phyloP scores from a whole-genome alignment of 2,888 invertebrate genomes.

The Rugalucina vietnamica region DNA sequence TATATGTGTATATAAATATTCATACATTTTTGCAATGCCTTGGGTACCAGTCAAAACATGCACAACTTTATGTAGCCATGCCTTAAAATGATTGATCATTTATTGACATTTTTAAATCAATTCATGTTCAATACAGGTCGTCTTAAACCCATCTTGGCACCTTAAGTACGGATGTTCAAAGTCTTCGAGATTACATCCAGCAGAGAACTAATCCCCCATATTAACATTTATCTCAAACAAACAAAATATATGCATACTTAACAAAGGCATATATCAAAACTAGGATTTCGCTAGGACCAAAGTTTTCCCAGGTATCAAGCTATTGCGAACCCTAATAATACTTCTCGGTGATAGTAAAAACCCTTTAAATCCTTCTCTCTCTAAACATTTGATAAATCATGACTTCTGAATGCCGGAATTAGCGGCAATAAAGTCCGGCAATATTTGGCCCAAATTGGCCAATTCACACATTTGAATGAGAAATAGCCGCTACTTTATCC shows the following conservation, averaged over 20 bases:
- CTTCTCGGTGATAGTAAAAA: constrained; percentile 2
- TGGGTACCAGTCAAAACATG: background rate
- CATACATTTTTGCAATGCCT: background rate
- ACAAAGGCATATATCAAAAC: background rate
- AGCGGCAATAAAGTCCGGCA: background rate
- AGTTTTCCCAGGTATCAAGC: constrained; percentile 8
- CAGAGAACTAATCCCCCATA: background rate
- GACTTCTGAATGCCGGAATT: constrained; percentile 1
- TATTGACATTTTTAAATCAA: constrained; percentile 1
- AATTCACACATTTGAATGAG: constrained; percentile 1
- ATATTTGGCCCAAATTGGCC: background rate
- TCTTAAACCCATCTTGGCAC: constrained; percentile 1
- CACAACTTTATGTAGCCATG: no score
- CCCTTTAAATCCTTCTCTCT: background rate
- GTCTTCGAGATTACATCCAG: background rate
- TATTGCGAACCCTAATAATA: background rate
- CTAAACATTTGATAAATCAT: constrained; percentile 8
- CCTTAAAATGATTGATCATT: background rate
- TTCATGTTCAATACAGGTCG: constrained; percentile 4
- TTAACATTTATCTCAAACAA: background rate
- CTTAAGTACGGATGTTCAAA: background rate
- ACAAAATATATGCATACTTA: constrained; percentile 1
- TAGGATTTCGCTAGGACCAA: constrained; percentile 6
- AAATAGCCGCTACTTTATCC: background rate
- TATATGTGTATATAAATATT: no score